phyloP scores from a whole-genome alignment of 1,140 invertebrate genomes.

The Batillaria attramentaria region DNA sequence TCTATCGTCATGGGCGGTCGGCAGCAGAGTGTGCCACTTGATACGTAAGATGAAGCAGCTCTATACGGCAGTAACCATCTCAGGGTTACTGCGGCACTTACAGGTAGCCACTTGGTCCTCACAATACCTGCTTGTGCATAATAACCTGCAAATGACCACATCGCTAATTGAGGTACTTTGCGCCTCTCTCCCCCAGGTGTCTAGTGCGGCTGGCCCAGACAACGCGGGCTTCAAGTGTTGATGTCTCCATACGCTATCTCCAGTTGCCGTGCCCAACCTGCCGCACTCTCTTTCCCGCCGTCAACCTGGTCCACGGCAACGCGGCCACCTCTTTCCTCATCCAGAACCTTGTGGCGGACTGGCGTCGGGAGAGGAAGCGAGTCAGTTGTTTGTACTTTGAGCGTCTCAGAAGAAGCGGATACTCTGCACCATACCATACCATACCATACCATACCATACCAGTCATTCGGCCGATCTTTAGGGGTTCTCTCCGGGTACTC shows the following conservation, averaged over 20 bases:
- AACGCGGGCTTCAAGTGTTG: slow-evolving; percentile 14
- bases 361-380: slow-evolving; percentile 30
- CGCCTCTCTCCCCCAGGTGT: too few relatives aligned
- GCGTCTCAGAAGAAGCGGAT: background rate
- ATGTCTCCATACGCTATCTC: slow-evolving; percentile 29
- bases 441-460: background rate
- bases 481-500: too few relatives aligned
- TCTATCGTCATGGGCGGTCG: too few relatives aligned
- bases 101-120: too few relatives aligned
- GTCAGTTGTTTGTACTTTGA: slow-evolving; percentile 14
- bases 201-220: slow-evolving; percentile 31
- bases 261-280: slow-evolving; percentile 36
- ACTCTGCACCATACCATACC: too few relatives aligned
- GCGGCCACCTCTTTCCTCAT: slow-evolving; percentile 36
- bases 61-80: too few relatives aligned
- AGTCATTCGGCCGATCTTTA: background rate
- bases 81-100: too few relatives aligned
- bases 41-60: too few relatives aligned
- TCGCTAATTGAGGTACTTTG: too few relatives aligned
- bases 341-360: slow-evolving; percentile 34
- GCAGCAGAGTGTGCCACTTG: too few relatives aligned
- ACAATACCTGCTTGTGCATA: too few relatives aligned
- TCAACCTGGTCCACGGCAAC: slow-evolving; percentile 15
- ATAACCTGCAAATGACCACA: too few relatives aligned
- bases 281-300: slow-evolving; percentile 34